These are phyloP conservation scores for Herpetotheres cachinnans DNA, from an alignment of 2,113 vertebrate genomes.

Conservation along the genomic window DNA sequence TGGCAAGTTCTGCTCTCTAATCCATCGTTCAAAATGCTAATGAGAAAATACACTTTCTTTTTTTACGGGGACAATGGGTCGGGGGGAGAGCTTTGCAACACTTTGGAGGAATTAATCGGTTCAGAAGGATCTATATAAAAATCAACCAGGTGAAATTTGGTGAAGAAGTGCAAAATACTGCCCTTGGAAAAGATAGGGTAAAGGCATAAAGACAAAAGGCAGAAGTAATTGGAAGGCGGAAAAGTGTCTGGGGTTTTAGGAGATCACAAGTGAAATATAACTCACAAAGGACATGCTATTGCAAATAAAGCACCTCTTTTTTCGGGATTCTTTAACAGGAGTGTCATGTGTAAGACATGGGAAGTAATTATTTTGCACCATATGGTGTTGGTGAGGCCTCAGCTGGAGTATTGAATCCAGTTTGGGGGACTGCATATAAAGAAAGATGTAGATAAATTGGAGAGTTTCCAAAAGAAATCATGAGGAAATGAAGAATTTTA, in stretches of 20 bases:
- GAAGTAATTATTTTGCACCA: slow-evolving; percentile 71
- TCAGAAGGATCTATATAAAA: not conserved
- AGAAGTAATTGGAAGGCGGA: not conserved
- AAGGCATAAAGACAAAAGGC: not conserved
- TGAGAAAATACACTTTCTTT: not conserved
- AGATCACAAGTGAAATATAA: slow-evolving; percentile 5
- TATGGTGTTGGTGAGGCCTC: slow-evolving; percentile 67
- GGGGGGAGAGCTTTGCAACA: fast-evolving
- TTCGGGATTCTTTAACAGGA: slow-evolving; percentile 58
- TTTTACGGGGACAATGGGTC: not conserved
- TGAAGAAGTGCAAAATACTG: not conserved
- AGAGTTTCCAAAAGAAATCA: slow-evolving; percentile 60
- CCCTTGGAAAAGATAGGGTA: not conserved
- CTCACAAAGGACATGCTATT: slow-evolving; percentile 48
- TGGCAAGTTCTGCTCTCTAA: not conserved
- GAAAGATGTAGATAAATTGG: slow-evolving; percentile 63
- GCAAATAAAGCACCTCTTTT: slow-evolving; percentile 60
- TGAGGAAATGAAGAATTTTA: slow-evolving; percentile 31
- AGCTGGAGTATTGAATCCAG: slow-evolving; percentile 67
- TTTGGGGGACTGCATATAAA: slow-evolving; percentile 59
- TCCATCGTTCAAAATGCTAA: not conserved
- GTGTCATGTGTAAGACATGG: slow-evolving; percentile 70
- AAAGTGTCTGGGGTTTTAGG: not conserved
- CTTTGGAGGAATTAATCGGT: not conserved
- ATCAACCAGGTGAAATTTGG: not conserved